These are phyloP conservation scores for Condylura cristata DNA, from an alignment of 2,113 vertebrate species.

Conservation along the genomic window DNA sequence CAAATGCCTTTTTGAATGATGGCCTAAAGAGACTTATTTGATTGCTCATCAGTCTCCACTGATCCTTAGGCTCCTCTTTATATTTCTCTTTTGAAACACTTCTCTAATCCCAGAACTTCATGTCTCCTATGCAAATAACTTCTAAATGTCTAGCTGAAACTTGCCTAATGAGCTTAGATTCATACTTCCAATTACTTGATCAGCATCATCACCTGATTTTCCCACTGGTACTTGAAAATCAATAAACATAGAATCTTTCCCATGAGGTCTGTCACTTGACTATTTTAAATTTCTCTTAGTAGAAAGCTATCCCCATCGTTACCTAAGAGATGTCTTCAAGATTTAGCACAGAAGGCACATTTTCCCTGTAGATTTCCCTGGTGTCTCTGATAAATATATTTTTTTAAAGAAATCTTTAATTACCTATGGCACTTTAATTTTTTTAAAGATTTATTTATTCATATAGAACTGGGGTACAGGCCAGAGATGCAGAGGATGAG, in stretches of 20 bases:
- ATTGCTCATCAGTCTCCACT: not conserved
- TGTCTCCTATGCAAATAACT: conserved; percentile 18
- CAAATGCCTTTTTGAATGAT: not conserved
- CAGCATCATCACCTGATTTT: conserved; percentile 41
- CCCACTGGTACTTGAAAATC: not conserved
- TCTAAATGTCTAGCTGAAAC: conserved; percentile 29
- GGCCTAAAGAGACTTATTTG: not conserved
- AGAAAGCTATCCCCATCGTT: not conserved
- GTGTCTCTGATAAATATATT: too few species aligned
- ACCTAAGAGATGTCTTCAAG: not conserved
- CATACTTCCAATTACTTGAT: conserved; percentile 49
- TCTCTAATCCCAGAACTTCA: not conserved
- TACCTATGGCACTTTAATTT: not conserved
- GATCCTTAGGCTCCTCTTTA: not conserved
- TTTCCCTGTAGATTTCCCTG: not conserved
- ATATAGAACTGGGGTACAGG: too few species aligned
- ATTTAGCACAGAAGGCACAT: not conserved
- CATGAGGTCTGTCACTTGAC: not conserved
- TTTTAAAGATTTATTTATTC: too few species aligned
- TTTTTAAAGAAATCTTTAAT: too few species aligned
- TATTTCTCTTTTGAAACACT: conserved; percentile 17
- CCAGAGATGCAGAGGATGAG: too few species aligned
- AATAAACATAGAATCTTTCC: conserved; percentile 39
- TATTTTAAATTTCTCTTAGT: conserved; percentile 23
- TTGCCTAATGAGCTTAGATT: conserved; percentile 47